Base-by-base conservation (phyloP, 2,113 vertebrate genomes). In the Nycticebus coucang region DNA sequence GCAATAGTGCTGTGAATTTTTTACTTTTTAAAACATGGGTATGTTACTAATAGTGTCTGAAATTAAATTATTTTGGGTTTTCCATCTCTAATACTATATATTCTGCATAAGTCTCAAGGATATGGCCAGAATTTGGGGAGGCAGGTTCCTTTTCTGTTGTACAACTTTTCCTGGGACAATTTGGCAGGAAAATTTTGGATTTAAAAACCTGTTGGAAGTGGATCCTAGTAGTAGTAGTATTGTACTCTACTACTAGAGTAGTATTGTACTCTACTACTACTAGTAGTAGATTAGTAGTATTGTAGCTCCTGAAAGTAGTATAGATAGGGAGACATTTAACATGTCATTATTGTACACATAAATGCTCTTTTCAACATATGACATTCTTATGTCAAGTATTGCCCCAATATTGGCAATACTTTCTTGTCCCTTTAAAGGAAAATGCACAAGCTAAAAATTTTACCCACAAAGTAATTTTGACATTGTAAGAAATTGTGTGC, bases 1-100 rank as follows among this genome's bases (percentile, higher is more conserved):
- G 45, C 7, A 92, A 0, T 92, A 53, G 62, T 88, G 59, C 41
- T 72, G 2, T 93, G 21, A 71, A 83, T 45, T 55, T 68, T 75
- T 75, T 71, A 28, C 21, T 93, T 17, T n/a, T 88, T 96, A 30
- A 93, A 75, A 85, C 7, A 33, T 82, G 35, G 13, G 37, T 90
- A 80, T 82, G 17, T 95, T 93, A 87, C 53, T 83, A 92, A 86
- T 19, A 81, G 10, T 78, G 7, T 86, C n/a, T 92, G 81, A 85
- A 89, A 79, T 37, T 95, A 93, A 93, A 11, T 89, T 88, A 53
- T 89, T 95, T 87, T 95, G 41, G 41, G n/a, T 89, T 92, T 87
- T 94, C 69, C 18, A 80, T 91, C 60, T 87, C 37, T 68, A 66
- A 75, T 22, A 81, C 28, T 83, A 0, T 41, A 55, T 60, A 59